phyloP scores from a whole-genome alignment of 2,797 vertebrate species.

The Hippocampus kuda region DNA sequence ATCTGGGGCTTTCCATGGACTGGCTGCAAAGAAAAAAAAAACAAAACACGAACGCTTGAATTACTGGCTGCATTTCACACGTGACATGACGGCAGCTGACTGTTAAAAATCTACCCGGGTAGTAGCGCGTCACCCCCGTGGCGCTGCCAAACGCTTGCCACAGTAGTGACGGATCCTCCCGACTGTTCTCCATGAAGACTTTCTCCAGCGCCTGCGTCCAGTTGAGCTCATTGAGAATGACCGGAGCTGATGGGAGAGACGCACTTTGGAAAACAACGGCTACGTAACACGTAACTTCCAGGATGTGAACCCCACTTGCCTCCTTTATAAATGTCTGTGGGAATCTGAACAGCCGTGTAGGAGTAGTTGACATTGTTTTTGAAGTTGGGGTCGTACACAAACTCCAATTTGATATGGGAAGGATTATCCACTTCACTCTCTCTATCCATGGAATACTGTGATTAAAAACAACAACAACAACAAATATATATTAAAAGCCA shows the following conservation, averaged over 20 bases:
- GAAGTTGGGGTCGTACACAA: conserved; percentile 88
- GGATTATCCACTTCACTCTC: conserved; percentile 82
- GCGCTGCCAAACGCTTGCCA: conserved; percentile 98
- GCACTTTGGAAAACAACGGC: background rate
- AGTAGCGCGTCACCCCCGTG: conserved; percentile 90
- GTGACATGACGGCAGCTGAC: background rate
- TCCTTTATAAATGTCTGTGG: conserved; percentile 99
- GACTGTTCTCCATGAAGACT: conserved; percentile 86
- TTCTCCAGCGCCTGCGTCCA: conserved; percentile 91
- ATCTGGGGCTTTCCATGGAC: conserved; percentile 91
- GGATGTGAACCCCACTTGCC: conserved; percentile 64
- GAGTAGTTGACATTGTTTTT: conserved; percentile 98
- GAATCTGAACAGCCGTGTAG: conserved; percentile 95
- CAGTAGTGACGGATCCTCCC: conserved; percentile 81
- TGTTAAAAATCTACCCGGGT: conserved; percentile 62
- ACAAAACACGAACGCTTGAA: background rate
- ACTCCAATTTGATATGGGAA: conserved; percentile 85
- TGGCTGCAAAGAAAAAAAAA: conserved; percentile 61
- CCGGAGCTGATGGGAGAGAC: conserved; percentile 68
- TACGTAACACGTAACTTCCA: background rate
- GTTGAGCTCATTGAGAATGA: conserved; percentile 90
- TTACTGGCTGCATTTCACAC: background rate
- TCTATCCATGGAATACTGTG: conserved; percentile 67
- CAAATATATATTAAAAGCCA: background rate
- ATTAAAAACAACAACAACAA: background rate